phyloP scores from a whole-genome alignment of 2,888 invertebrate genomes.

The Nebria brevicollis region DNA sequence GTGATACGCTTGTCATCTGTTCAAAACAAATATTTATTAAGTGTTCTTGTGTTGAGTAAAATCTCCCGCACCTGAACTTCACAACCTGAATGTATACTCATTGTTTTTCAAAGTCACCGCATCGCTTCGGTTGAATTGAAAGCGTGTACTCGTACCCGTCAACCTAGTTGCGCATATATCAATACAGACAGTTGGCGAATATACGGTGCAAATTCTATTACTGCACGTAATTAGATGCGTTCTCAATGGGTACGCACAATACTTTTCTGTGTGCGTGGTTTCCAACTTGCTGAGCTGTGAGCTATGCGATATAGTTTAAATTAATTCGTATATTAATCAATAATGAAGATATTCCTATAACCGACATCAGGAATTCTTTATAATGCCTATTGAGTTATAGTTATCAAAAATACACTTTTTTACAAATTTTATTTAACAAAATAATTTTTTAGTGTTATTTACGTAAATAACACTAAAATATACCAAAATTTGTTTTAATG shows the following conservation, averaged over 20 bases:
- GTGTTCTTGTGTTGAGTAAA: constrained; percentile 36
- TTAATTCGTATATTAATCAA: neutral
- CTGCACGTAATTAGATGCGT: neutral
- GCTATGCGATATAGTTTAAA: neutral
- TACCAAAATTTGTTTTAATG: no score
- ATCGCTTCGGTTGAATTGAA: neutral
- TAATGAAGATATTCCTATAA: neutral
- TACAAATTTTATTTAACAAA: no score
- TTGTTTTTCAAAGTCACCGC: neutral
- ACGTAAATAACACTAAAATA: no score
- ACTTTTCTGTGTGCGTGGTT: neutral
- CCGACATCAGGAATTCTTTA: neutral
- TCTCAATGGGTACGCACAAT: neutral
- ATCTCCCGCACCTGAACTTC: constrained; percentile 26
- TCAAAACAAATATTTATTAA: constrained; percentile 35
- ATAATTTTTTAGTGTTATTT: no score
- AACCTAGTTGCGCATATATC: constrained; percentile 35
- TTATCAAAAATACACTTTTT: no score
- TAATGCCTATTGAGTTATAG: no score
- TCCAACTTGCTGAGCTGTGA: neutral
- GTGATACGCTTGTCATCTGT: constrained; percentile 32
- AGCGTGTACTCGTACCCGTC: constrained; percentile 10
- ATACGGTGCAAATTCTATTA: neutral
- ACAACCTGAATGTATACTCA: neutral
- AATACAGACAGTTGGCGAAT: neutral